These are phyloP conservation scores for Amblyopsis hoosieri DNA, from an alignment of 2,797 vertebrate species.

Conservation along the genomic window DNA sequence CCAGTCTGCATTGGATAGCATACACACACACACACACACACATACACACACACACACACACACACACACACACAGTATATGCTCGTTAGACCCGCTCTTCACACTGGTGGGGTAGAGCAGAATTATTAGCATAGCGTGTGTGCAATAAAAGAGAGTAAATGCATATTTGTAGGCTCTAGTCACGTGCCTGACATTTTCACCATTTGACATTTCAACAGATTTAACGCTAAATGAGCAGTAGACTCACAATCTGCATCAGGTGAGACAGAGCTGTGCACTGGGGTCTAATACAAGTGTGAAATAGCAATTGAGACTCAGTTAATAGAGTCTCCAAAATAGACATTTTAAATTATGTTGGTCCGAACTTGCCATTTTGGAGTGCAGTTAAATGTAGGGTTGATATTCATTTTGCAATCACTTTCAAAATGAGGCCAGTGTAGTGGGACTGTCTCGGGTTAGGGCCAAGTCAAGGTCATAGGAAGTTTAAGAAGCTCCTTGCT, in stretches of 20 bases:
- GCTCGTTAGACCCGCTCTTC: conserved; percentile 15
- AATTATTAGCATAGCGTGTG: conserved; percentile 62
- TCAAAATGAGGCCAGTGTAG: conserved; percentile 30
- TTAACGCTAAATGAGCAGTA: conserved; percentile 51
- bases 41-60: conserved; percentile 9
- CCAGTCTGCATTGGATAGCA: conserved; percentile 18
- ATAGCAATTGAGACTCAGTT: conserved; percentile 19
- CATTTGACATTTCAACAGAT: conserved; percentile 63
- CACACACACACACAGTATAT: conserved; percentile 14
- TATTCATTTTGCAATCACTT: conserved; percentile 20
- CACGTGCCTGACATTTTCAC: conserved; percentile 59
- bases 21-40: conserved; percentile 10
- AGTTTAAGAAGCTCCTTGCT: conserved; percentile 16
- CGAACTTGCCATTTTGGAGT: not conserved
- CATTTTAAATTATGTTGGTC: conserved; percentile 33
- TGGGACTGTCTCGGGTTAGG: conserved; percentile 15
- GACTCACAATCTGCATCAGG: conserved; percentile 34
- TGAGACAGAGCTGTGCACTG: conserved; percentile 39
- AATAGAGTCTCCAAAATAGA: conserved; percentile 27
- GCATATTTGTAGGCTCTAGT: conserved; percentile 33
- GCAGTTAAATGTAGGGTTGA: conserved; percentile 9
- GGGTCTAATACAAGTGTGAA: conserved; percentile 20
- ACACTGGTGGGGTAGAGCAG: conserved; percentile 29
- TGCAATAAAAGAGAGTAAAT: conserved; percentile 55
- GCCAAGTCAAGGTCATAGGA: conserved; percentile 51